Evolutionary conservation across 2,888 invertebrate genomes (phyloP), one percentile per base, ranked within the genome.

Genomic region (Stenodera caucasica): DNA sequence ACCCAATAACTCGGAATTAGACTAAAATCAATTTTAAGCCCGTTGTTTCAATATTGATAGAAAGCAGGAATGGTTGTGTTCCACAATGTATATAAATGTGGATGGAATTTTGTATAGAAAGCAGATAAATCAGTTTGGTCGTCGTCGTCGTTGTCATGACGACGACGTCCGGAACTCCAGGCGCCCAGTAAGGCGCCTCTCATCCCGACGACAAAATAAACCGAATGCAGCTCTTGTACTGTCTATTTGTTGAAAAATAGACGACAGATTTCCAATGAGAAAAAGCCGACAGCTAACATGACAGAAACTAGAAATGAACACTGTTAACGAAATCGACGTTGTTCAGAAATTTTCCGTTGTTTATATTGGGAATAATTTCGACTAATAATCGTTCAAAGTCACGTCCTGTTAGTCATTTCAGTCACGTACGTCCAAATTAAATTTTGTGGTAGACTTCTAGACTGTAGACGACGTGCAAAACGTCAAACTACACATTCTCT

Each of bases 401-500:
- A 69, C 67, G 69, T 70, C 64, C 67, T 52, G 63, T 72, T 67
- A 59, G 60, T 60, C 64, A 75, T 68, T 75, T 66, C 65, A 69
- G 72, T 76, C 77, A 76, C 76, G 77, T 76, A 69, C 69, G 68
- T 69, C 70, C 73, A 76, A 77, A 76, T 77, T 76, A 74, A 76
- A 76, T 77, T 77, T 76, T 76, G 76, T 69, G 75, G 67, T 55
- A 58, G 61, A 52, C 58, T 49, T 51, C 61, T 63, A 57, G 61
- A 59, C 55, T 51, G 62, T 63, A 57, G 61, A 59, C 55, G 51
- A 64, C 66, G 66, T 64, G 64, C 61, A 45, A 45, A 45, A 45
- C 45, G 45, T 21, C 12, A 45, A 45, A 23, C 18, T 40, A 18
- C 40, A 54, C 50, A 50, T 54, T 51, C 57, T 23, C 21, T 45